phyloP scores from a whole-genome alignment of 2,888 invertebrate species.

The Protodeltote pygarga region DNA sequence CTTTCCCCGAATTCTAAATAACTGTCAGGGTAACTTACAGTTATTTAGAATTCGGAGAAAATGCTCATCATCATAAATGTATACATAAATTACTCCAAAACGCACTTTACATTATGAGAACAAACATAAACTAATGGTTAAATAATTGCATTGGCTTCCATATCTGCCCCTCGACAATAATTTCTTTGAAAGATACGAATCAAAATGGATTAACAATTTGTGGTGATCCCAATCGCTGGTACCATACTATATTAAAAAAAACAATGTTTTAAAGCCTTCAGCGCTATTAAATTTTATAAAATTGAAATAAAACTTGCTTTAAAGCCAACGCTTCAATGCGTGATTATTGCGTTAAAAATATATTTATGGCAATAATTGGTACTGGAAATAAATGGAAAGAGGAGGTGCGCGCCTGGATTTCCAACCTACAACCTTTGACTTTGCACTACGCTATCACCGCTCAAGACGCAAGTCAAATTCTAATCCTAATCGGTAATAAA shows the following conservation, averaged over 20 bases:
- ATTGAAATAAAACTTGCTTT: too few species aligned
- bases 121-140: constrained; percentile 43
- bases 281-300: too few species aligned
- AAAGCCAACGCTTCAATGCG: too few species aligned
- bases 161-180: constrained; percentile 35
- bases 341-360: too few species aligned
- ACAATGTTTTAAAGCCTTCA: background rate
- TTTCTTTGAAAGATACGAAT: constrained; percentile 47
- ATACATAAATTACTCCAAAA: background rate
- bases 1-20: too few species aligned
- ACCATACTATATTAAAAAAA: background rate
- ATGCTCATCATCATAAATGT: background rate
- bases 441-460: too few species aligned
- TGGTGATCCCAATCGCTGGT: background rate
- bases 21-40: background rate
- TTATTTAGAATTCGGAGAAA: background rate
- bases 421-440: too few species aligned
- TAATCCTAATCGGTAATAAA: too few species aligned
- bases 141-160: constrained; percentile 53
- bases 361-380: too few species aligned
- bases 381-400: too few species aligned
- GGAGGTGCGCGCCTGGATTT: too few species aligned
- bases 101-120: constrained; percentile 1
- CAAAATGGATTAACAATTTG: constrained; percentile 34
- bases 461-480: too few species aligned